These are phyloP conservation scores for Chironomus riparius DNA, from an alignment of 2,888 invertebrate genomes.

Conservation along the genomic window DNA sequence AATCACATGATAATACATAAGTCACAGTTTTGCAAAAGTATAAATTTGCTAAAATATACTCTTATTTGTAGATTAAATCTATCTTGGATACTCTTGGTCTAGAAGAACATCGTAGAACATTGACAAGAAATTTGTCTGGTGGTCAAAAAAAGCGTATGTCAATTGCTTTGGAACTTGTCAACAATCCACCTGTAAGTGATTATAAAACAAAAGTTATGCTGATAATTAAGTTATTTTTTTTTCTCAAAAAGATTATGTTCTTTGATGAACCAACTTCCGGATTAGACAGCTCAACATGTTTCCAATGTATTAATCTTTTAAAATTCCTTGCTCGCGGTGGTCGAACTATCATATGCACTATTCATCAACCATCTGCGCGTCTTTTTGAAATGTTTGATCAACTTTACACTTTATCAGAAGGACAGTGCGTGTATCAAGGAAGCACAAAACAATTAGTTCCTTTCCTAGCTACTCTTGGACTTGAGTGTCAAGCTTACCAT, in stretches of 20 bases:
- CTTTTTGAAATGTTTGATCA: constrained; percentile 96
- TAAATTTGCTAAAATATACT: too few species aligned
- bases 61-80: constrained; percentile 67
- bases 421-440: constrained; percentile 91
- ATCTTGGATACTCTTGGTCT: constrained; percentile 84
- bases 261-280: constrained; percentile 91
- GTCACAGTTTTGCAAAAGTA: too few species aligned
- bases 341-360: constrained; percentile 86
- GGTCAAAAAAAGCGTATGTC: constrained; percentile 93
- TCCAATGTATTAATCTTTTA: constrained; percentile 82
- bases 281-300: constrained; percentile 89
- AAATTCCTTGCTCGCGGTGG: constrained; percentile 85
- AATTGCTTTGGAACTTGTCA: constrained; percentile 88
- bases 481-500: constrained; percentile 91
- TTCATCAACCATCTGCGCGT: constrained; percentile 78
- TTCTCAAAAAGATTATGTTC: constrained; percentile 16
- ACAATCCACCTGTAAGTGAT: constrained; percentile 80
- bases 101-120: constrained; percentile 76
- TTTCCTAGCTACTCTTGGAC: constrained; percentile 66
- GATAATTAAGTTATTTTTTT: neutral
- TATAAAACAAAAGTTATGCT: too few species aligned
- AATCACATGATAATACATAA: too few species aligned
- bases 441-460: constrained; percentile 76
- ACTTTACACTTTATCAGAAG: constrained; percentile 86
- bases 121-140: constrained; percentile 86